Percentiles rank a stretch among this genome's conserved stretches.
phyloP scores from a whole-genome alignment of 1,140 invertebrate genomes.

The Microplitis demolitor region DNA sequence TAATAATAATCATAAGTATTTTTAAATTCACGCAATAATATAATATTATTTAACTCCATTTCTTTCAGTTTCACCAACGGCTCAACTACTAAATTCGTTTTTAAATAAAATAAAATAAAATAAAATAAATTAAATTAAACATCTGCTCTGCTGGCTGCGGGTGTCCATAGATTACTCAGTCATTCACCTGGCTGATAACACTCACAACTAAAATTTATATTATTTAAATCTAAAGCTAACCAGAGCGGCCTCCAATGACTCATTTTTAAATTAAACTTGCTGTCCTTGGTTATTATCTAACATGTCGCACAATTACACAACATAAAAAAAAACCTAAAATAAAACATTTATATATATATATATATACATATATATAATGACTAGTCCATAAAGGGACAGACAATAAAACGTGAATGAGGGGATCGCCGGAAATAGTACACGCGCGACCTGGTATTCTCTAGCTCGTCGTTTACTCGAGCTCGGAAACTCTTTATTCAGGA shows the following conservation, averaged over 20 bases:
- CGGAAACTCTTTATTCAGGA: slow-evolving; percentile 3
- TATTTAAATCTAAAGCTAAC: neutral
- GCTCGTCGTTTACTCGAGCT: neutral
- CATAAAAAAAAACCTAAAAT: too few species aligned
- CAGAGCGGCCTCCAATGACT: neutral
- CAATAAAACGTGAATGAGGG: slow-evolving; percentile 1
- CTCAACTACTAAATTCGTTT: neutral
- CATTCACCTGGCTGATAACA: slow-evolving; percentile 50
- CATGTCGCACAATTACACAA: too few species aligned
- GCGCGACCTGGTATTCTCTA: slow-evolving; percentile 4
- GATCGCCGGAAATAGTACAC: slow-evolving; percentile 3
- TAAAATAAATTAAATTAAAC: slow-evolving; percentile 14
- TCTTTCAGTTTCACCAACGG: neutral
- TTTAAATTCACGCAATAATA: too few species aligned
- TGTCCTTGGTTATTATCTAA: neutral
- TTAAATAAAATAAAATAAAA: slow-evolving; percentile 6
- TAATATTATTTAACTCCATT: neutral
- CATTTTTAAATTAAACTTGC: neutral
- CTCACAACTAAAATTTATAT: too few species aligned
- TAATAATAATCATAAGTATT: too few species aligned
- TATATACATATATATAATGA: too few species aligned
- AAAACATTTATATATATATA: too few species aligned
- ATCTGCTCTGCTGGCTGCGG: slow-evolving; percentile 28
- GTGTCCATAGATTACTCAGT: slow-evolving; percentile 42
- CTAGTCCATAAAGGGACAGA: neutral